Base-by-base conservation (phyloP, 2,797 vertebrate genomes). In the Etheostoma perlongum region DNA sequence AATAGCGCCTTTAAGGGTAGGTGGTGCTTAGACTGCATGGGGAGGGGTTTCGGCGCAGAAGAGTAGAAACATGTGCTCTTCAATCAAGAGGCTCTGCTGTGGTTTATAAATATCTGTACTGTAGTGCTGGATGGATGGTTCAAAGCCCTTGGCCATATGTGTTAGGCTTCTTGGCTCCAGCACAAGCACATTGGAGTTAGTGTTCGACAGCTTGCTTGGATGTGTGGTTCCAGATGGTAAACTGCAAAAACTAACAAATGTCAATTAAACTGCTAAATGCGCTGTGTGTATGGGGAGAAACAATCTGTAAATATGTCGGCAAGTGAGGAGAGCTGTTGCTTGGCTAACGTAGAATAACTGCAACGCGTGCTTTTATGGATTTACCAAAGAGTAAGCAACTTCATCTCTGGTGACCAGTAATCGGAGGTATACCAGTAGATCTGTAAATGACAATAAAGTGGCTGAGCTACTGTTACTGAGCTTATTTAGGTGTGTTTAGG, bases 51-150 rank as follows among this genome's bases (percentile, higher is more conserved):
- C 52, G 10, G 65, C 14, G n/a, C 78, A 76, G 70, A 84, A 90
- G 92, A 93, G 91, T 84, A 93, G 87, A 95, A 95, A 93, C 93
- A 94, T 94, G 92, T 95, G 94, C 90, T 91, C 85, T 73, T 93
- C 92, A 90, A 93, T 93, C 90, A 91, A 91, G 90, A 87, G 88
- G 87, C 85, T 92, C 81, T 82, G 88, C 88, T 92, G 86, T 79
- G 89, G 85, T 94, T 94, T 95, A 93, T 93, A 94, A 94, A 95
- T 93, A 95, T 94, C 92, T 91, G 85, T 77, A 85, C 81, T 89
- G 87, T 88, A 86, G 85, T 25, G 74, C 73, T 83, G 86, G 77
- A 88, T 82, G 79, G 81, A 84, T 82, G 87, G 74, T 90, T 91
- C 88, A 89, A 93, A 92, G 90, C 86, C 85, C 54, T 61, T 1